phyloP scores from a whole-genome alignment of 2,113 vertebrate genomes.

The Equus przewalskii region DNA sequence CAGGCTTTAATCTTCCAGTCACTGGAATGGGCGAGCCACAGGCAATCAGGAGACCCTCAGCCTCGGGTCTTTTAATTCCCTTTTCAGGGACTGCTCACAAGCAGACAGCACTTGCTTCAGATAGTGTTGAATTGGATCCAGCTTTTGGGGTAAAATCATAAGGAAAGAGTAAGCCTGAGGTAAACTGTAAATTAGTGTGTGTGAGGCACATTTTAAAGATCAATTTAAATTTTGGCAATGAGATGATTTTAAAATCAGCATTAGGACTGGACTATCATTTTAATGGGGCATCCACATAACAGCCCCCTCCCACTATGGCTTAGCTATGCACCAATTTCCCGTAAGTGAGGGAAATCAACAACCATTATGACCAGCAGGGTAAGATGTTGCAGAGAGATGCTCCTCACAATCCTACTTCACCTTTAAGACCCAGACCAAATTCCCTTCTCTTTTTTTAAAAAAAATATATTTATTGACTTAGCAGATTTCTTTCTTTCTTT shows the following conservation, averaged over 20 bases:
- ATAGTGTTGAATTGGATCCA: not conserved
- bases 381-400: not conserved
- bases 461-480: no score
- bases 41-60: not conserved
- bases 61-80: not conserved
- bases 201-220: not conserved
- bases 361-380: not conserved
- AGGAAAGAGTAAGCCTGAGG: not conserved
- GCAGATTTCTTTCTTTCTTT: no score
- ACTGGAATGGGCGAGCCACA: not conserved
- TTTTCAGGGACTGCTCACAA: not conserved
- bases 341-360: not conserved
- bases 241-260: not conserved
- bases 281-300: not conserved
- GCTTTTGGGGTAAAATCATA: not conserved
- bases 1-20: not conserved
- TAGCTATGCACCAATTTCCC: not conserved
- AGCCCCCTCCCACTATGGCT: not conserved
- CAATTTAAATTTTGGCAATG: constrained; percentile 9
- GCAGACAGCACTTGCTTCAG: not conserved
- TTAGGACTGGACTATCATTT: not conserved
- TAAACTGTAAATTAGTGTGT: not conserved
- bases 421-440: not conserved
- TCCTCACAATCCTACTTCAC: not conserved
- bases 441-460: not conserved